Evolutionary conservation across 2,888 invertebrate genomes (phyloP).

Genomic region (Drosophila putrida): DNA sequence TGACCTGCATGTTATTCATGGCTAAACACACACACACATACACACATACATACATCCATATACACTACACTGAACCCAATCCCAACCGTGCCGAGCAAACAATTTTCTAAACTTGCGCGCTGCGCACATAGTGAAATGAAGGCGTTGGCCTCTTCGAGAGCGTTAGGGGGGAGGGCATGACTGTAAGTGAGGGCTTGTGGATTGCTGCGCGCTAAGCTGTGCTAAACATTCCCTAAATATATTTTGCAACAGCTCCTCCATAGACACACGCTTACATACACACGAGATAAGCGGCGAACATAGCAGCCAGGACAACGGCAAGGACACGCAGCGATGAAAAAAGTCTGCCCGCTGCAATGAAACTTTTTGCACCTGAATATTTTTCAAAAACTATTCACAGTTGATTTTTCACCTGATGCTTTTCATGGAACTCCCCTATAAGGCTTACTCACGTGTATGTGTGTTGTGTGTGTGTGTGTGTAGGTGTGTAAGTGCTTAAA

Average conservation of each 20-base stretch:
- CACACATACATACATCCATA: neutral
- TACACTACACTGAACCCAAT: slow-evolving; percentile 30
- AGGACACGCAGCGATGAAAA: slow-evolving; percentile 33
- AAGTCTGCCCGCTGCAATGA: slow-evolving; percentile 62
- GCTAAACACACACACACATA: slow-evolving; percentile 55
- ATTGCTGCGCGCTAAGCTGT: slow-evolving; percentile 72
- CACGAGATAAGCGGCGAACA: slow-evolving; percentile 68
- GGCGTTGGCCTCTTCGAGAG: slow-evolving; percentile 40
- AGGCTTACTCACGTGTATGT: slow-evolving; percentile 7
- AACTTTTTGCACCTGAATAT: slow-evolving; percentile 80
- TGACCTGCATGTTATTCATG: slow-evolving; percentile 80
- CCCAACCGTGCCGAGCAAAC: slow-evolving; percentile 69
- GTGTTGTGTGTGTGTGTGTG: slow-evolving; percentile 39
- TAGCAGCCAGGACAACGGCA: slow-evolving; percentile 35
- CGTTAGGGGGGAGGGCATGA: neutral
- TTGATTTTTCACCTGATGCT: slow-evolving; percentile 82
- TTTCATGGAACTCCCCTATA: slow-evolving; percentile 47
- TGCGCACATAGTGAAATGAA: slow-evolving; percentile 45
- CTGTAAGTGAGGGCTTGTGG: slow-evolving; percentile 27
- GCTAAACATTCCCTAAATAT: slow-evolving; percentile 80
- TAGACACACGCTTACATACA: slow-evolving; percentile 18
- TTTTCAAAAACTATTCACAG: slow-evolving; percentile 80
- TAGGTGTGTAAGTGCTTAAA: slow-evolving; percentile 67
- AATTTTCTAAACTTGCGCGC: slow-evolving; percentile 73
- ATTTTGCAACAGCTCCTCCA: slow-evolving; percentile 72